Base-by-base conservation (phyloP, 2,797 vertebrate genomes). In the Phoxinus dragarum region DNA sequence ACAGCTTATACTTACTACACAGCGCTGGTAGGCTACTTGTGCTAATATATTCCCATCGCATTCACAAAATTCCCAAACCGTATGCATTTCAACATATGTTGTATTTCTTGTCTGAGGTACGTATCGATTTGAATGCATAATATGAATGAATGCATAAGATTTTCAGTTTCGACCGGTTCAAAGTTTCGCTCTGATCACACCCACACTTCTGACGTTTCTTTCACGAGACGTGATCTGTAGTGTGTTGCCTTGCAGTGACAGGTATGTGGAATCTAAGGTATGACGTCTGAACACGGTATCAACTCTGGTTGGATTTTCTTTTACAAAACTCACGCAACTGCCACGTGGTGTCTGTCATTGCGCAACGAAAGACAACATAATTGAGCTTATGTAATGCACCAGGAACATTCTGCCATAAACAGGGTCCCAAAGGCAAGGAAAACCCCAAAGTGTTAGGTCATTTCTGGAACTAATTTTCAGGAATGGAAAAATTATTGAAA, bases 201-300 rank as follows among this genome's bases (percentile, higher is more conserved):
- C 94, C 89, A 89, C 89, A 89, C 76, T 75, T 54, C 67, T 82
- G 19, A 84, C 17, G 38, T 64, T 72, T 36, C 87, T 88, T 77
- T 59, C 34, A 52, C 77, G 81, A 83, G 87, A 67, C 6, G 72
- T 49, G 47, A 73, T 86, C 86, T 86, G 14, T 69, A 61, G 90
- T 75, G 86, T 88, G 90, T 92, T 85, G 52, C 81, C 79, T 87
- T 87, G 87, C 79, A 87, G 88, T 92, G 91, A 84, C 86, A 90
- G 91, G 89, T 90, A 90, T 92, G 91, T 88, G 88, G 69, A 92
- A 86, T 84, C 72, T 69, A 84, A 64, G 87, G 61, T 74, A 59
- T 75, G 44, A 61, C 10, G 21, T 12, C 38, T 52, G 72, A 69
- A 79, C 10, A 54, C 6, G 14, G 34, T 31, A 14, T 9, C 47